Evolutionary conservation across 2,797 vertebrate species (phyloP).

Genomic region (Lacerta agilis): DNA sequence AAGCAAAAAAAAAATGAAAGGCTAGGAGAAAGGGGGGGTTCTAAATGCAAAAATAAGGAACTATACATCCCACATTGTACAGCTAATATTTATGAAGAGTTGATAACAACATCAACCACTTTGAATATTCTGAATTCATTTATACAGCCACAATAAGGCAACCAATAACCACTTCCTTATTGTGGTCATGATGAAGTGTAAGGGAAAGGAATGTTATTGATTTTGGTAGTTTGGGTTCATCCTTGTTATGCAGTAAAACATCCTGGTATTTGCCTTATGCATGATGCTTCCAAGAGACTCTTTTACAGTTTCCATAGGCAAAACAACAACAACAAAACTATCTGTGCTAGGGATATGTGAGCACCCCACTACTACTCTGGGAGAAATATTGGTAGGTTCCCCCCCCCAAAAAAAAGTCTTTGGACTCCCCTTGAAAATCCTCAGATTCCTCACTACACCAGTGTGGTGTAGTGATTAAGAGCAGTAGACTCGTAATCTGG

Average conservation of each 20-base stretch:
- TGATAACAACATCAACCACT: background rate
- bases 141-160: background rate
- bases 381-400: background rate
- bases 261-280: background rate
- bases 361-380: too few species aligned
- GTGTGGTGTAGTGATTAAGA: too few species aligned
- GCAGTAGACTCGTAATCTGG: too few species aligned
- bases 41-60: background rate
- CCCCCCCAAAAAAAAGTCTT: background rate
- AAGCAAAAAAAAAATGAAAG: constrained; percentile 34
- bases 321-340: background rate
- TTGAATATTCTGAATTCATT: background rate
- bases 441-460: background rate
- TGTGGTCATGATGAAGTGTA: background rate
- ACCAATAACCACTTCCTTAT: background rate
- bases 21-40: constrained; percentile 60
- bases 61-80: background rate
- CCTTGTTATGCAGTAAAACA: background rate
- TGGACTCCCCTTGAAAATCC: background rate
- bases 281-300: background rate
- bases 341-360: background rate
- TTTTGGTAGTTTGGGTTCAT: background rate
- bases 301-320: too few species aligned
- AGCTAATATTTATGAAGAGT: background rate
- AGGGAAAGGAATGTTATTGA: background rate